A percentile compares a stretch with the other conserved stretches of the same genome.
These are phyloP conservation scores for Cetoscarus ocellatus DNA, from an alignment of 2,797 vertebrate genomes.

Conservation along the genomic window DNA sequence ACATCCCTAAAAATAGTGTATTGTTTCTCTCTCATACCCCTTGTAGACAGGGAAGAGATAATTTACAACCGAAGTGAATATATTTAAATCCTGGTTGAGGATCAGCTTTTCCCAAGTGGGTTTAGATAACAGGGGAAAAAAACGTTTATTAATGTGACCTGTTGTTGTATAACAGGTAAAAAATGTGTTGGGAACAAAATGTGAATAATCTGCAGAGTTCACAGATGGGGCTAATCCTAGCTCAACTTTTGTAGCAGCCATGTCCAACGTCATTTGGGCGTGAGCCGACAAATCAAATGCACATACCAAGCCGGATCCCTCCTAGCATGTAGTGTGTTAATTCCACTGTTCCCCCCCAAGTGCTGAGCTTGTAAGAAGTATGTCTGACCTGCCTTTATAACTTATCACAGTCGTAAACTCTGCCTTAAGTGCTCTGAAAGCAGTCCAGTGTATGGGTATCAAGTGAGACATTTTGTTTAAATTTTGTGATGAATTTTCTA, in stretches of 20 bases:
- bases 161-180: background rate
- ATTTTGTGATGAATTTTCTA: background rate
- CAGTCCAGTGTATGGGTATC: background rate
- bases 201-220: conserved; percentile 15
- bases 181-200: background rate
- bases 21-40: too few species aligned
- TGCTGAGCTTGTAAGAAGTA: background rate
- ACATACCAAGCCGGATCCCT: conserved; percentile 21
- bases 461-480: conserved; percentile 1
- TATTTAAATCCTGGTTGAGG: too few species aligned
- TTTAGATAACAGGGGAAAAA: too few species aligned
- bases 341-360: background rate
- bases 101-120: too few species aligned
- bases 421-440: background rate
- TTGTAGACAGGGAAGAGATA: too few species aligned
- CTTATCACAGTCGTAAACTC: conserved; percentile 2
- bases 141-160: background rate
- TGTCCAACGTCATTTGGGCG: conserved; percentile 12
- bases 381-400: conserved; percentile 9
- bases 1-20: too few species aligned
- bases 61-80: too few species aligned
- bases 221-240: conserved; percentile 28
- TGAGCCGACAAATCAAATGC: conserved; percentile 20
- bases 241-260: conserved; percentile 14
- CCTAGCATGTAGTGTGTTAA: background rate